phyloP scores from a whole-genome alignment of 2,888 invertebrate genomes.

The Peribatodes rhomboidaria region DNA sequence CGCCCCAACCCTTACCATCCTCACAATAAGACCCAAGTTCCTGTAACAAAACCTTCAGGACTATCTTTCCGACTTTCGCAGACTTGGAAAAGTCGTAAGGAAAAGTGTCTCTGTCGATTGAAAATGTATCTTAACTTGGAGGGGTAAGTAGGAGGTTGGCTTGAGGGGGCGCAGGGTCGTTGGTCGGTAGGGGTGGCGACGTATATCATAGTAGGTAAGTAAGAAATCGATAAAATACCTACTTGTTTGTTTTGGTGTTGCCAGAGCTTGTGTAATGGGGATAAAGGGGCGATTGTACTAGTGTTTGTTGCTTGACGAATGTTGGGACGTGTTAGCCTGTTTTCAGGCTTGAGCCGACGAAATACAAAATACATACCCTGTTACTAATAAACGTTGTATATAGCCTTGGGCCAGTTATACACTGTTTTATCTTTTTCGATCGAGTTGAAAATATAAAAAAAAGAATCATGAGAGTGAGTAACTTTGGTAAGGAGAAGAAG shows the following conservation, averaged over 20 bases:
- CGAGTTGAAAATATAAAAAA: no score
- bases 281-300: conserved; percentile 10
- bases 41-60: conserved; percentile 59
- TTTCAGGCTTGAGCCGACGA: not conserved
- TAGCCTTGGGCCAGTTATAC: no score
- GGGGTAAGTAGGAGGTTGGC: conserved; percentile 47
- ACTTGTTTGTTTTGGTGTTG: conserved; percentile 72
- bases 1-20: conserved; percentile 63
- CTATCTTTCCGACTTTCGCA: conserved; percentile 73
- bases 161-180: conserved; percentile 61
- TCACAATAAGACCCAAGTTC: conserved; percentile 72
- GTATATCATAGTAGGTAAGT: conserved; percentile 82
- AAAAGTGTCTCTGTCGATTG: conserved; percentile 61
- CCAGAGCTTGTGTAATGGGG: conserved; percentile 40
- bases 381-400: no score
- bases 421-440: no score
- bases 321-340: not conserved
- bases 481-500: no score
- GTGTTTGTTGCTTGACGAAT: conserved; percentile 4
- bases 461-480: no score
- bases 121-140: conserved; percentile 64
- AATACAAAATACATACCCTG: not conserved
- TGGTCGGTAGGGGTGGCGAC: conserved; percentile 68
- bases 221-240: conserved; percentile 77
- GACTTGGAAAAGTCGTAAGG: conserved; percentile 81